Conservation (phyloP, 2,888 invertebrate genomes). For the Diachrysia chrysitis region DNA sequence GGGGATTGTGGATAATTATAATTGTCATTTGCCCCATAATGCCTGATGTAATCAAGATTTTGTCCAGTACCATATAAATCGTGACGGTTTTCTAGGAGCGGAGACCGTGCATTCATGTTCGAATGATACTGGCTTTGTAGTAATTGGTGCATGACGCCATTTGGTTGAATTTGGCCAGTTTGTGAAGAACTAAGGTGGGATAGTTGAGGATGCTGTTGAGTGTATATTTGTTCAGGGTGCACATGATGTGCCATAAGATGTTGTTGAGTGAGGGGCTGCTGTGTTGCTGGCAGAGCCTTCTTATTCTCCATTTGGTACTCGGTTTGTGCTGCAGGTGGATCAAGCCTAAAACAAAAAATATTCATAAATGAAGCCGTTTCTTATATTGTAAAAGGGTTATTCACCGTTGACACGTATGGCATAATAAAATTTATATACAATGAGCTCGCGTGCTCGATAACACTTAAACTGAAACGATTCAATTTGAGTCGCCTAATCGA, state of each 20-base stretch:
- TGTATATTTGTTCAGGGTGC: constrained; percentile 85
- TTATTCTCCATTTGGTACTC: constrained; percentile 92
- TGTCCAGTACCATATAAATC: constrained; percentile 89
- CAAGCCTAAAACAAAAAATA: constrained; percentile 90
- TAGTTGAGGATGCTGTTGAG: constrained; percentile 84
- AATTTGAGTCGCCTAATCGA: constrained; percentile 75
- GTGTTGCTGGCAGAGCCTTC: constrained; percentile 86
- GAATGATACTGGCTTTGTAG: constrained; percentile 85
- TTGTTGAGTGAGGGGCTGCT: constrained; percentile 88
- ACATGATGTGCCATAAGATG: constrained; percentile 86
- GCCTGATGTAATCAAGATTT: constrained; percentile 86
- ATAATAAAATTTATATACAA: constrained; percentile 43
- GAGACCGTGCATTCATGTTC: constrained; percentile 85
- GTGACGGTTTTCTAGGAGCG: constrained; percentile 88
- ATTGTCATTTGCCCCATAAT: constrained; percentile 89
- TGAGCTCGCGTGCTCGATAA: constrained; percentile 63
- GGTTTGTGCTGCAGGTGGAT: constrained; percentile 91
- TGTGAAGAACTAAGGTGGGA: constrained; percentile 80
- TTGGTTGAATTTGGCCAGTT: constrained; percentile 84
- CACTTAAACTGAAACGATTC: constrained; percentile 70
- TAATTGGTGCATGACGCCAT: constrained; percentile 89
- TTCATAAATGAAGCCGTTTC: constrained; percentile 36
- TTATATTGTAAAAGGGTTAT: constrained; percentile 26
- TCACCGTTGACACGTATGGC: constrained; percentile 37
- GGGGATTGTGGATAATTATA: constrained; percentile 88